Conservation (phyloP, 2,888 invertebrate genomes). For the Protophormia terraenovae region DNA sequence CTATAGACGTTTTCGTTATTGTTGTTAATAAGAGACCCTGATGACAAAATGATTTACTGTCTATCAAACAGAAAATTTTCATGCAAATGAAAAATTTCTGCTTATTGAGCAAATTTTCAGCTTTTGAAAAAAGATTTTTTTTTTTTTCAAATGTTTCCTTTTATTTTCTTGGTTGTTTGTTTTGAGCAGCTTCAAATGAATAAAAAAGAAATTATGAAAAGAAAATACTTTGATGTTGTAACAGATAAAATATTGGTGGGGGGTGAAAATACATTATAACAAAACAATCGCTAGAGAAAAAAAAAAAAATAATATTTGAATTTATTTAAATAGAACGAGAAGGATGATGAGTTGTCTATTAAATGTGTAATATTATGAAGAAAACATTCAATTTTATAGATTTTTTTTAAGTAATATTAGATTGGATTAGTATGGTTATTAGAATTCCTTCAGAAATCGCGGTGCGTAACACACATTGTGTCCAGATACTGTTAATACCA, state of each 20-base stretch:
- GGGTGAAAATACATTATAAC: background rate
- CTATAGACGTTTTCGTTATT: background rate
- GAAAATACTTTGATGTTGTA: slow-evolving; percentile 44
- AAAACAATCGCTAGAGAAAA: background rate
- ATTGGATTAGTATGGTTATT: too few species aligned
- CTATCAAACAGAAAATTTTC: slow-evolving; percentile 49
- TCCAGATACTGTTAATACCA: too few species aligned
- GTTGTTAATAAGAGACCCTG: slow-evolving; percentile 31
- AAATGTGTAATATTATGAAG: too few species aligned
- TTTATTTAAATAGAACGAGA: background rate
- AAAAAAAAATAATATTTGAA: background rate
- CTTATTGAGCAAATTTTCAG: slow-evolving; percentile 70
- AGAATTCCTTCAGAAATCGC: too few species aligned
- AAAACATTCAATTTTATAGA: too few species aligned
- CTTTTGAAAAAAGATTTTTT: slow-evolving; percentile 40
- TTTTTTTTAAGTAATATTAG: too few species aligned
- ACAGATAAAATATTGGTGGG: background rate
- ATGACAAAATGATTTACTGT: slow-evolving; percentile 14
- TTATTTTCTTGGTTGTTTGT: background rate
- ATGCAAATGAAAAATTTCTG: slow-evolving; percentile 71
- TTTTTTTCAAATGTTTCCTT: background rate
- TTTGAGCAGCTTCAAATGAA: background rate
- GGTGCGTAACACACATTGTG: too few species aligned
- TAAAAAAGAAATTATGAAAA: background rate
- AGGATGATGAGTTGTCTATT: too few species aligned